Conservation (phyloP, 1,140 invertebrate species). For the Drosophila tani region DNA sequence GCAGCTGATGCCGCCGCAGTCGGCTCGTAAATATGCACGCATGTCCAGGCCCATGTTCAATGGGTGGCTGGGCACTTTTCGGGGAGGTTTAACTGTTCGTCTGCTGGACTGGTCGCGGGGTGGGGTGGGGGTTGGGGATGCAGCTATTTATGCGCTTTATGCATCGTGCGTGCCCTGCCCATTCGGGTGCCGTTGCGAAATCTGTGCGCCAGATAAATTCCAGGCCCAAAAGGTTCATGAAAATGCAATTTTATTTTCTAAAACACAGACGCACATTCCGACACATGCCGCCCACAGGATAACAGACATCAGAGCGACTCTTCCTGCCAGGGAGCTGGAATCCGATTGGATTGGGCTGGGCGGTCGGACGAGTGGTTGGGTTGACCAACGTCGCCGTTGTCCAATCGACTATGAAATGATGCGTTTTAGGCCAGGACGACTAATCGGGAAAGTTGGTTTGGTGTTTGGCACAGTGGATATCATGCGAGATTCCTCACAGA, state of each 20-base stretch:
- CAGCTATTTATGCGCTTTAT: constrained; percentile 81
- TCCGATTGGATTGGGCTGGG: constrained; percentile 24
- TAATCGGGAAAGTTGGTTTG: constrained; percentile 65
- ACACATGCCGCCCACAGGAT: constrained; percentile 44
- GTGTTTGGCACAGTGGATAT: constrained; percentile 38
- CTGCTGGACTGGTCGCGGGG: not conserved
- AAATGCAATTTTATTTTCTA: constrained; percentile 84
- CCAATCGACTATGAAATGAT: constrained; percentile 80
- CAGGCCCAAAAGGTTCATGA: constrained; percentile 77
- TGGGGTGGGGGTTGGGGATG: constrained; percentile 29
- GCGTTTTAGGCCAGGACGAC: constrained; percentile 64
- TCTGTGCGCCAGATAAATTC: constrained; percentile 81
- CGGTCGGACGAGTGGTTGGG: constrained; percentile 22
- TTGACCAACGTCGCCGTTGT: constrained; percentile 67
- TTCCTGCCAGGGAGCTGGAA: constrained; percentile 31
- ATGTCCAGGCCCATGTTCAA: constrained; percentile 64
- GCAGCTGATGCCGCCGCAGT: constrained; percentile 79
- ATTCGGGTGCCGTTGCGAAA: constrained; percentile 66
- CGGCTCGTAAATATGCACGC: constrained; percentile 82
- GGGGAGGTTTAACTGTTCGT: not conserved
- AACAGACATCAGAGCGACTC: constrained; percentile 38
- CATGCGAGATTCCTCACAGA: not conserved
- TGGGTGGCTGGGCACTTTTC: constrained; percentile 9
- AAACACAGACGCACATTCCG: constrained; percentile 72
- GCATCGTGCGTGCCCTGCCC: constrained; percentile 76